Percentiles rank a stretch among this genome's conserved stretches.
Evolutionary conservation across 2,888 invertebrate genomes (phyloP).

Genomic region (Nezara viridula): DNA sequence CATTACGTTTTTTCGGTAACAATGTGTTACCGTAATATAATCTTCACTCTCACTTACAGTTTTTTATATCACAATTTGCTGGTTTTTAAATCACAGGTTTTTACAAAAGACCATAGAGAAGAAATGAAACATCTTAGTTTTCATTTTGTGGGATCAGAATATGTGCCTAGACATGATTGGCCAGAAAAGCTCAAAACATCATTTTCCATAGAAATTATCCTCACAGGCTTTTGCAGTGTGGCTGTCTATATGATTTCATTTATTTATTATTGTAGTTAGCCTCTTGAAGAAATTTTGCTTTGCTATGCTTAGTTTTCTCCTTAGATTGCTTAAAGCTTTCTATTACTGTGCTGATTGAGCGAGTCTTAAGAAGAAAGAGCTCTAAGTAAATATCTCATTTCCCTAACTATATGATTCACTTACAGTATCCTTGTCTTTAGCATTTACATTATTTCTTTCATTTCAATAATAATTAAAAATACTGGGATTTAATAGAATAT

Average conservation of each 20-base stretch:
- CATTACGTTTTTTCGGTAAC: no score
- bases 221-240: no score
- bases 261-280: not conserved
- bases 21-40: no score
- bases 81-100: no score
- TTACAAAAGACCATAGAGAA: no score
- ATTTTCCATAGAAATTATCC: no score
- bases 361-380: not conserved
- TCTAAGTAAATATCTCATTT: not conserved
- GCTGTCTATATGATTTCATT: not conserved
- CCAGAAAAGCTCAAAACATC: no score
- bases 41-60: no score
- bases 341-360: not conserved
- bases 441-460: rapidly evolving
- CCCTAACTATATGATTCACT: not conserved
- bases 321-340: not conserved
- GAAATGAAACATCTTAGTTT: no score
- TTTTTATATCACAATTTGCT: no score
- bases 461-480: not conserved
- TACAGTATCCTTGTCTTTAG: not conserved
- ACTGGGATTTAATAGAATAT: not conserved
- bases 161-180: no score
- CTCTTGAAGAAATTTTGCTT: not conserved
- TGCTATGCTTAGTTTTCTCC: not conserved
- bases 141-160: no score